Evolutionary conservation across 2,888 invertebrate genomes (phyloP).

Genomic region (Athalia cordata): DNA sequence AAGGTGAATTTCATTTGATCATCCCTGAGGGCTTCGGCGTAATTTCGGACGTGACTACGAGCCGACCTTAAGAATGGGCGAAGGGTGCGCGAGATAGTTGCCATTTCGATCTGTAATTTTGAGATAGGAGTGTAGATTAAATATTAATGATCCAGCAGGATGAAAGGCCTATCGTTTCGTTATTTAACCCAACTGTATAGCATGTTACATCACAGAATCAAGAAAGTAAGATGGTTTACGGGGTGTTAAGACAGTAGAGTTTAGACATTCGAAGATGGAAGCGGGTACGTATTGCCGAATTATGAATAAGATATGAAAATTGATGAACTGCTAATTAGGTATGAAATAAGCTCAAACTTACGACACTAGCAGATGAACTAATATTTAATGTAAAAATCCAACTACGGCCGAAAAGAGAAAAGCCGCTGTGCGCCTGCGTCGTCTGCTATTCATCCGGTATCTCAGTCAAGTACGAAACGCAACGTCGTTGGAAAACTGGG

Average conservation of each 20-base stretch:
- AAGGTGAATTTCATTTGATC: conserved; percentile 92
- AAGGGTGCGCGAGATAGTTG: conserved; percentile 63
- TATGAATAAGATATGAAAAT: neutral
- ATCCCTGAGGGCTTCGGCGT: conserved; percentile 77
- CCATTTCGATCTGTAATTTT: conserved; percentile 57
- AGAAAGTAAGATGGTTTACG: conserved; percentile 12
- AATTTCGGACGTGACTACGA: conserved; percentile 76
- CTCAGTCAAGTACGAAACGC: neutral
- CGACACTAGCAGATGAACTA: conserved; percentile 44
- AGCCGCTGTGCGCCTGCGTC: conserved; percentile 50
- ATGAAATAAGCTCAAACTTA: conserved; percentile 24
- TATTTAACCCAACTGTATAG: neutral
- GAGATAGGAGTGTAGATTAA: neutral
- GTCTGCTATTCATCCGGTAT: conserved; percentile 49
- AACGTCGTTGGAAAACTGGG: neutral
- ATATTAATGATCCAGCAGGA: neutral
- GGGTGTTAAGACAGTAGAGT: neutral
- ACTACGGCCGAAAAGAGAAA: conserved; percentile 46
- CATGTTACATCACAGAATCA: conserved; percentile 54
- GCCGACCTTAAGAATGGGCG: conserved; percentile 64
- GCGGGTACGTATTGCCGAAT: neutral
- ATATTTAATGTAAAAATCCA: conserved; percentile 46
- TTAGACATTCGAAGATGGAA: neutral
- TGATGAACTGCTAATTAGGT: conserved; percentile 4
- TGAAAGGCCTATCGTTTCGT: neutral